Conservation (phyloP, 2,113 vertebrate species). For the Plecotus auritus region DNA sequence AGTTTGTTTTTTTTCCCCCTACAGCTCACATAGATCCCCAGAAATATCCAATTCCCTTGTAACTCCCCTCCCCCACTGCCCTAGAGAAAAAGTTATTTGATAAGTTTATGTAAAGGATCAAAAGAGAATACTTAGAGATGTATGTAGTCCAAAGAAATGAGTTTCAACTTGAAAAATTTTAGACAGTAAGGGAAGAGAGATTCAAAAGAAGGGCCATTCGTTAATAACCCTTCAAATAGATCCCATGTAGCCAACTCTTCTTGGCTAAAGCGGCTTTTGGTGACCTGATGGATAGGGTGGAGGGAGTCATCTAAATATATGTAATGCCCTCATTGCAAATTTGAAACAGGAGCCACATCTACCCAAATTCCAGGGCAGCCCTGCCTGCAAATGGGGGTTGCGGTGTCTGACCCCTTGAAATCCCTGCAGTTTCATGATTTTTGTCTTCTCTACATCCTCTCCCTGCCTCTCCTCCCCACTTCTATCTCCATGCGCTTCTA, state of each 20-base stretch:
- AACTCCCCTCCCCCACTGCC: not conserved
- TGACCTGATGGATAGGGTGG: not conserved
- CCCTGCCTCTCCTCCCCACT: not conserved
- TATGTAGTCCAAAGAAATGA: not conserved
- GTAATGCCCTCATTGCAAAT: not conserved
- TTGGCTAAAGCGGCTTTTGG: not conserved
- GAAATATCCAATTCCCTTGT: not conserved
- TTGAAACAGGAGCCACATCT: not conserved
- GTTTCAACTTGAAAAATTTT: not conserved
- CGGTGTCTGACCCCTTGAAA: not conserved
- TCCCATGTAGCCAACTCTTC: not conserved
- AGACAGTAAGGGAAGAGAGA: not conserved
- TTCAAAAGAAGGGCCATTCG: not conserved
- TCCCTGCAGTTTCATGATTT: not conserved
- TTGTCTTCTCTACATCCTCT: not conserved
- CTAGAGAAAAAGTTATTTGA: conserved; percentile 3
- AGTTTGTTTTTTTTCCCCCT: not conserved
- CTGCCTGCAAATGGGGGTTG: not conserved
- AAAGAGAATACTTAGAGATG: conserved; percentile 1
- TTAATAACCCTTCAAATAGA: not conserved
- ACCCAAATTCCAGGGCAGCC: not conserved
- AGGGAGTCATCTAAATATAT: not conserved
- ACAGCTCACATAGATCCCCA: not conserved
- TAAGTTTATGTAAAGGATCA: conserved; percentile 12
- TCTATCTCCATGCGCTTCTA: not conserved